Conservation (phyloP, 2,888 invertebrate genomes). For the Lypha dubia region DNA sequence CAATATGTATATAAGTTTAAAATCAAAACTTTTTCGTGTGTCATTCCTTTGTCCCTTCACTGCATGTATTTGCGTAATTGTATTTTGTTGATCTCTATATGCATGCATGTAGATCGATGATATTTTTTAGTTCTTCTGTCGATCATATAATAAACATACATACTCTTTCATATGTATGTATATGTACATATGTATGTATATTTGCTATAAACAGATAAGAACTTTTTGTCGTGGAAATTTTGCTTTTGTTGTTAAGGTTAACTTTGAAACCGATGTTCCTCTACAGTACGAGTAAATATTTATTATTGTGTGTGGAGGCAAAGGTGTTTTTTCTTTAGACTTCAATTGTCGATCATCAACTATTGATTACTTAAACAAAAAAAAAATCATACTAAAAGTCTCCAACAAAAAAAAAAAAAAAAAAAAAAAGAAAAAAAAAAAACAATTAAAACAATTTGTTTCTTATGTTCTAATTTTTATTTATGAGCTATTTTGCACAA, state of each 20-base stretch:
- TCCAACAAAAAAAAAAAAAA: neutral
- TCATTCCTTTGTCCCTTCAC: neutral
- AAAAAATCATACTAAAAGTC: neutral
- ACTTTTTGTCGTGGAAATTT: constrained; percentile 39
- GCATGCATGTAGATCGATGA: constrained; percentile 16
- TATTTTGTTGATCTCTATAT: constrained; percentile 30
- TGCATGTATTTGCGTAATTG: constrained; percentile 30
- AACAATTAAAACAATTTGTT: neutral
- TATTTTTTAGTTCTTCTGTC: constrained; percentile 31
- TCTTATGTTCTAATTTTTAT: constrained; percentile 3
- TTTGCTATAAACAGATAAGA: constrained; percentile 56
- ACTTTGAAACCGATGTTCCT: constrained; percentile 9
- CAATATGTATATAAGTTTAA: too few relatives aligned
- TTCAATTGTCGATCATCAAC: constrained; percentile 44
- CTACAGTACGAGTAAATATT: neutral
- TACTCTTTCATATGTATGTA: too few relatives aligned
- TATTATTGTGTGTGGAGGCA: constrained; percentile 9
- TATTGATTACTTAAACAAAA: constrained; percentile 19
- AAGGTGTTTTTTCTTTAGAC: constrained; percentile 30
- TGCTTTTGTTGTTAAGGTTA: constrained; percentile 49
- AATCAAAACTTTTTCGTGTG: neutral
- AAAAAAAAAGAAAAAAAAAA: constrained; percentile 5
- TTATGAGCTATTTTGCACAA: neutral
- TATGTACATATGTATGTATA: too few relatives aligned
- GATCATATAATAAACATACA: constrained; percentile 1